Evolutionary conservation across 2,888 invertebrate genomes (phyloP), one percentile per base, ranked within the genome.

Genomic region (Agrilus cyanescens): DNA sequence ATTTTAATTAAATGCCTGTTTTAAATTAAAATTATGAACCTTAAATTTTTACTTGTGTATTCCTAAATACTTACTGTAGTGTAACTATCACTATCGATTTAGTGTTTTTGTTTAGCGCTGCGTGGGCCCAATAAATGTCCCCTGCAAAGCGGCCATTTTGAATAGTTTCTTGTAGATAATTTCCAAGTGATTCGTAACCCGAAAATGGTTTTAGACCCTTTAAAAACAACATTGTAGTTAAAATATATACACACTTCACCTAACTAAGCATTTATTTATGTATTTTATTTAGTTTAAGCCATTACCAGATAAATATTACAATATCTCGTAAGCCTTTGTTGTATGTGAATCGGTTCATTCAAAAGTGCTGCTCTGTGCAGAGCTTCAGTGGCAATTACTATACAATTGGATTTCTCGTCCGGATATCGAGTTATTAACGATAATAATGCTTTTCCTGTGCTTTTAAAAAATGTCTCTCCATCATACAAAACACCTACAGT

Each of bases 191-290:
- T 50, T 76, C 76, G 61, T 83, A 81, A 38, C 67, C 67, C 0
- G 83, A 85, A 64, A 79, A 85, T 20, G 84, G 79, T 44, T 77
- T 75, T 12, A 85, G 68, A 29, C 85, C 85, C 85, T 86, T 13
- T 7, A 34, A 41, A 41, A 38, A 4, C 12, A 4, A 32, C 37
- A 32, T 8, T 3, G 12, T 38, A 12, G 40, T 16, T 33, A 25
- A 45, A 20, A 43, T 39, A 29, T 35, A 12, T 4, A 3, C 10
- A 33, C 8, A 12, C 4, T 33, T 16, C 12, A 12, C 8, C n/a
- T n/a, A n/a, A n/a, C n/a, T n/a, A n/a, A n/a, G 8, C 10, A 8
- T 10, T 10, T 33, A 15, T 33, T 6, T 33, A 12, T 37, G 29
- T 20, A 4, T 10, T 16, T 16, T 12, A 30, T 20, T 12, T 13